Evolutionary conservation across 92 coral and sea anemone genomes (phyloP).

Genomic region (Parazoanthus darwini): DNA sequence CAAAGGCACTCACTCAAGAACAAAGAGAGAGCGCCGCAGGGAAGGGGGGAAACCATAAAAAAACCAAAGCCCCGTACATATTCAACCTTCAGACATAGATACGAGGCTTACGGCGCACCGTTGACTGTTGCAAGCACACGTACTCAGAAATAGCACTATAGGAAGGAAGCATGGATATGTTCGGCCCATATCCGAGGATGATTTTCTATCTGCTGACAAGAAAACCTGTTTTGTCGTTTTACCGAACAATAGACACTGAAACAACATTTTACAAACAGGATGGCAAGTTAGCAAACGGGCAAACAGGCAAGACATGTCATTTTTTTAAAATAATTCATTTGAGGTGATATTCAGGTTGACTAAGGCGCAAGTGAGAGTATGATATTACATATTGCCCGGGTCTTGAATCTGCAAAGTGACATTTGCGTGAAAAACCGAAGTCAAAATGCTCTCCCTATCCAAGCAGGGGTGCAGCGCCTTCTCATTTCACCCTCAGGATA

Average conservation of each 20-base stretch:
- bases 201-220: neutral
- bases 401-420: neutral
- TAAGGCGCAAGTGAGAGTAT: too few species aligned
- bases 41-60: neutral
- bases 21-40: neutral
- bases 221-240: neutral
- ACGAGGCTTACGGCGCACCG: neutral
- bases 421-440: neutral
- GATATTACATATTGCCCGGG: neutral
- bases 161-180: neutral
- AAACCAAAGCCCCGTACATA: neutral
- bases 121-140: neutral
- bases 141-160: neutral
- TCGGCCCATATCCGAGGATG: neutral
- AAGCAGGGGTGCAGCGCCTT: neutral
- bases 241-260: neutral
- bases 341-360: neutral
- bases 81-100: neutral
- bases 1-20: conserved; percentile 3
- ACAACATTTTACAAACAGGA: neutral
- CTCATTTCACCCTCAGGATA: too few species aligned
- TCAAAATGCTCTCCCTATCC: neutral
- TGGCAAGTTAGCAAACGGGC: too few species aligned
- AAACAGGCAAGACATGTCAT: too few species aligned
- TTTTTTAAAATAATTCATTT: too few species aligned